phyloP scores from a whole-genome alignment of 2,113 vertebrate species.

The Nothobranchius kuhntae region DNA sequence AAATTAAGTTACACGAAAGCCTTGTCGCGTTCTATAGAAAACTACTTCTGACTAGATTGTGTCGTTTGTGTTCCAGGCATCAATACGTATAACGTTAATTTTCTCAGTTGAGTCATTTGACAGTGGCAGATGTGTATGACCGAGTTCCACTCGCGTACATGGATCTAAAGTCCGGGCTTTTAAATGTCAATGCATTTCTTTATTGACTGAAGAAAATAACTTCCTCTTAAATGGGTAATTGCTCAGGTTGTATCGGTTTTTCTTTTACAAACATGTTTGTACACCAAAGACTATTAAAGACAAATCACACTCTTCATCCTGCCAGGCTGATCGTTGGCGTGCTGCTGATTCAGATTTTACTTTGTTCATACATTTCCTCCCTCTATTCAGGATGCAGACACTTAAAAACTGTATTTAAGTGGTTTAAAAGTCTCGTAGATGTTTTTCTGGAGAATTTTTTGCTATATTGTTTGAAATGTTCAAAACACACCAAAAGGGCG shows the following conservation, averaged over 20 bases:
- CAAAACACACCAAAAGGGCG: too few species aligned
- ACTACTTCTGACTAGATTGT: neutral
- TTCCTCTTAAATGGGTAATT: constrained; percentile 12
- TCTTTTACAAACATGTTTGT: neutral
- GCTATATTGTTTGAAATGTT: too few species aligned
- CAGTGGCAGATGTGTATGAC: neutral
- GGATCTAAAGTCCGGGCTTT: neutral
- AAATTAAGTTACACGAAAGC: constrained; percentile 1
- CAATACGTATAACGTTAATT: neutral
- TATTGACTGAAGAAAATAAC: constrained; percentile 13
- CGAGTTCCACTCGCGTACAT: neutral
- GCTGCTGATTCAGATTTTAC: too few species aligned
- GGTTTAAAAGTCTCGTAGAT: too few species aligned
- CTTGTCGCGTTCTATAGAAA: neutral
- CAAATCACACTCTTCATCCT: neutral
- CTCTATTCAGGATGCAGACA: too few species aligned
- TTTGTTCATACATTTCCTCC: too few species aligned
- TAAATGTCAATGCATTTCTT: constrained; percentile 7
- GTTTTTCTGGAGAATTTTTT: too few species aligned
- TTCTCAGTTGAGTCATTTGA: neutral
- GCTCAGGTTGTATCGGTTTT: neutral
- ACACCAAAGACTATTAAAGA: neutral
- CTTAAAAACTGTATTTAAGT: too few species aligned
- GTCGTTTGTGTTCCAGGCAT: constrained; percentile 1
- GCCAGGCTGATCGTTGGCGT: neutral